A percentile compares a stretch with the other conserved stretches of the same genome.
Conservation (phyloP, 23 tunicate species). For the Styela clava region DNA sequence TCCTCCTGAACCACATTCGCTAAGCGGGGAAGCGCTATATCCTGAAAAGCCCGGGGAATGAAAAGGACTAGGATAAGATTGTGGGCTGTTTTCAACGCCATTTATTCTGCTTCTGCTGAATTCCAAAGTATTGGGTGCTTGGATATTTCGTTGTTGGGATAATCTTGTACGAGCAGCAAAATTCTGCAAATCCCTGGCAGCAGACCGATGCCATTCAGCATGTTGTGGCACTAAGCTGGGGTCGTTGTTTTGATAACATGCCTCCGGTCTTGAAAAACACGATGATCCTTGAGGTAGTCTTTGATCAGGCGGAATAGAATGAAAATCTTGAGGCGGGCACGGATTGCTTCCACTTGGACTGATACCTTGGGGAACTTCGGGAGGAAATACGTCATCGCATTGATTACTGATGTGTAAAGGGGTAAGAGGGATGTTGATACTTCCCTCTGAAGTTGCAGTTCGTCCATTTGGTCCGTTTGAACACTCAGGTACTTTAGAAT, state of each 20-base stretch:
- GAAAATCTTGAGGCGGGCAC: background rate
- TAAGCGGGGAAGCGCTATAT: background rate
- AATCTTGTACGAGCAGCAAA: constrained; percentile 17
- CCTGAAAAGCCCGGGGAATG: background rate
- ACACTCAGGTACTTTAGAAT: constrained; percentile 85
- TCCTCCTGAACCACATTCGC: constrained; percentile 7
- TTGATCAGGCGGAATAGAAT: background rate
- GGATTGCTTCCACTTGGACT: background rate
- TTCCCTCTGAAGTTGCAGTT: constrained; percentile 16
- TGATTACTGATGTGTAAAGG: constrained; percentile 12
- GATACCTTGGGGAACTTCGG: constrained; percentile 11
- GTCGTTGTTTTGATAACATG: background rate
- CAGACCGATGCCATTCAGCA: constrained; percentile 20
- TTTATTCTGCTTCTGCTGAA: background rate
- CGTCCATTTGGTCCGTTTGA: constrained; percentile 1
- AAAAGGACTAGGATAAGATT: constrained; percentile 8
- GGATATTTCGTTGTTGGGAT: background rate
- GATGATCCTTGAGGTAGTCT: background rate
- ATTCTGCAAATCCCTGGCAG: constrained; percentile 18
- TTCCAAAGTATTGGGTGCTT: constrained; percentile 16
- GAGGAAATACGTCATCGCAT: constrained; percentile 16
- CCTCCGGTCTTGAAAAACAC: background rate
- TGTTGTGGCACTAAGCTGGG: background rate
- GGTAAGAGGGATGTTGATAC: constrained; percentile 1
- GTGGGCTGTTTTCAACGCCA: background rate